These are phyloP conservation scores for Ptychoptera contaminata DNA, from an alignment of 2,888 invertebrate genomes.

Conservation along the genomic window DNA sequence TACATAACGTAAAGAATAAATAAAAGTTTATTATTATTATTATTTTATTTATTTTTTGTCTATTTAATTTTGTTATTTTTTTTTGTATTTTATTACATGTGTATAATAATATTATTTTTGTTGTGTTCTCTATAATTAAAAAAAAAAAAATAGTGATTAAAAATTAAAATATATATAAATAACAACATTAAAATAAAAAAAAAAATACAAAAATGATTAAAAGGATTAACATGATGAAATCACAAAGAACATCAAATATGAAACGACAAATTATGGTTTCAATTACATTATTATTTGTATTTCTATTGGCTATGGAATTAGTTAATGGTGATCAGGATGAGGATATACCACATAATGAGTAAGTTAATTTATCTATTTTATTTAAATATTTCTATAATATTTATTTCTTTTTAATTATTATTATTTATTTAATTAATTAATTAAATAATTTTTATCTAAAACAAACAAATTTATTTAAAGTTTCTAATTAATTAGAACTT, in stretches of 20 bases:
- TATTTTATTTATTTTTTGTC: neutral
- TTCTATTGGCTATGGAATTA: slow-evolving; percentile 20
- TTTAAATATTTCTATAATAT: too few relatives aligned
- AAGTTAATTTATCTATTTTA: slow-evolving; percentile 32
- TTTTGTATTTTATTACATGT: neutral
- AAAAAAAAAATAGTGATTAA: neutral
- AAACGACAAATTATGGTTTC: neutral
- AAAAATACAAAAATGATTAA: neutral
- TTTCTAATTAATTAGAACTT: too few relatives aligned
- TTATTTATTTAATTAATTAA: too few relatives aligned
- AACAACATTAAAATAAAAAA: neutral
- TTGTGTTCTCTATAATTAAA: neutral
- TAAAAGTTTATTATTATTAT: too few relatives aligned
- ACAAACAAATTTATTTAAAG: too few relatives aligned
- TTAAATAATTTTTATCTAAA: too few relatives aligned
- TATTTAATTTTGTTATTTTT: neutral
- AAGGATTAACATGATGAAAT: neutral
- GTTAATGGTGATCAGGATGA: slow-evolving; percentile 55
- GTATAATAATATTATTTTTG: neutral
- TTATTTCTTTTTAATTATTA: too few relatives aligned
- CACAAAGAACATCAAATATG: neutral
- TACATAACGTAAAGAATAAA: too few relatives aligned
- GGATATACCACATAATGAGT: slow-evolving; percentile 83
- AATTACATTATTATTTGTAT: slow-evolving; percentile 16
- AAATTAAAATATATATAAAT: neutral